Evolutionary conservation across 1,140 invertebrate genomes (phyloP).

Genomic region (Harpegnathos saltator): DNA sequence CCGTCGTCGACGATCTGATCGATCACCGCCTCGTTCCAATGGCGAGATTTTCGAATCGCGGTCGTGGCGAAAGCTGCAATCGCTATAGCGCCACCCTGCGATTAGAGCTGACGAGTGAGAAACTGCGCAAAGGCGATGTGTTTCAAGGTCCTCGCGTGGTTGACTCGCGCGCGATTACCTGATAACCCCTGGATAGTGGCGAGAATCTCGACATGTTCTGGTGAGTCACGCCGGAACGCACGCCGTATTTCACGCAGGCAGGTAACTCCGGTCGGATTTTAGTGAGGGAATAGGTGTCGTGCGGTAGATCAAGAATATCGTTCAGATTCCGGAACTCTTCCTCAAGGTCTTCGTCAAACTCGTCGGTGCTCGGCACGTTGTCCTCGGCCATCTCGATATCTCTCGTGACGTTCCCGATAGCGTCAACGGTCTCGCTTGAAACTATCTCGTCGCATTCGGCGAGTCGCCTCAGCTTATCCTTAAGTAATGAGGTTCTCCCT

Average conservation of each 20-base stretch:
- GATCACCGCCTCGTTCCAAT: slow-evolving; percentile 80
- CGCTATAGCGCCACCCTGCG: slow-evolving; percentile 78
- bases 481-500: slow-evolving; percentile 22
- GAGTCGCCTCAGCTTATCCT: slow-evolving; percentile 65
- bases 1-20: slow-evolving; percentile 83
- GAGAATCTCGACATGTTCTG: slow-evolving; percentile 79
- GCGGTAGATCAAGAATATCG: slow-evolving; percentile 72
- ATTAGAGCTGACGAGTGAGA: slow-evolving; percentile 22
- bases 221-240: slow-evolving; percentile 78
- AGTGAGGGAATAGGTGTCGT: slow-evolving; percentile 79
- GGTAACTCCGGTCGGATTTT: slow-evolving; percentile 77
- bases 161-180: slow-evolving; percentile 72
- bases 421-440: slow-evolving; percentile 67
- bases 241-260: slow-evolving; percentile 74
- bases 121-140: background rate
- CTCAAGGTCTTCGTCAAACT: slow-evolving; percentile 76
- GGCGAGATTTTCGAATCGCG: slow-evolving; percentile 74
- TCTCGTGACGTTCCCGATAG: slow-evolving; percentile 61
- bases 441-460: slow-evolving; percentile 72
- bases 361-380: slow-evolving; percentile 72
- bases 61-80: slow-evolving; percentile 82
- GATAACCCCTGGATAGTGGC: slow-evolving; percentile 80
- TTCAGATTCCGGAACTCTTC: slow-evolving; percentile 76
- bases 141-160: background rate
- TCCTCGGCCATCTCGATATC: slow-evolving; percentile 58